Evolutionary conservation across 2,888 invertebrate species (phyloP).

Genomic region (Conops quadrifasciatus): DNA sequence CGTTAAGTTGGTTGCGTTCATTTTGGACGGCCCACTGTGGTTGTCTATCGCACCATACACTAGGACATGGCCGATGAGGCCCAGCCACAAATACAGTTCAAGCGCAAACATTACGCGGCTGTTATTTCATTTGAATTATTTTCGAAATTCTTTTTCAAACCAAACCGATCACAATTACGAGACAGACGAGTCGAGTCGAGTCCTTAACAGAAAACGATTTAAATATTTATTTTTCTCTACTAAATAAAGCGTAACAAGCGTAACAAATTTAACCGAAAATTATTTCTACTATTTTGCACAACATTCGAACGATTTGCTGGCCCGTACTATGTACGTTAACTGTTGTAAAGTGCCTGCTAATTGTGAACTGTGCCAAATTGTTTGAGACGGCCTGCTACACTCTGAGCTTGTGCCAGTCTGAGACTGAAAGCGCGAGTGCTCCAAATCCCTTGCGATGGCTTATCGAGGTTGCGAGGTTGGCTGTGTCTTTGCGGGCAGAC

Average conservation of each 20-base stretch:
- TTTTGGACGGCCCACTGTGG: conserved; percentile 47
- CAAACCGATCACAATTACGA: too few species aligned
- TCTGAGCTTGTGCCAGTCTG: background rate
- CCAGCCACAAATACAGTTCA: conserved; percentile 17
- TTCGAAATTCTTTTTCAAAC: too few species aligned
- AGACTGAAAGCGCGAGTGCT: conserved; percentile 25
- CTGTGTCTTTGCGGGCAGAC: conserved; percentile 49
- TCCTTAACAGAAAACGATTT: too few species aligned
- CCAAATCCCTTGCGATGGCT: background rate
- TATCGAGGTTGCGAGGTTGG: background rate
- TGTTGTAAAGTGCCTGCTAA: background rate
- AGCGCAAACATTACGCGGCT: conserved; percentile 1
- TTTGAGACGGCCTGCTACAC: background rate
- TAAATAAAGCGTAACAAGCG: too few species aligned
- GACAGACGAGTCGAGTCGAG: too few species aligned
- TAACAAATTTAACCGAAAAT: too few species aligned
- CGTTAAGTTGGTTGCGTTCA: conserved; percentile 38
- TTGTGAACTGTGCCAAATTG: background rate
- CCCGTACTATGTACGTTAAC: too few species aligned
- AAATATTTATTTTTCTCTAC: background rate
- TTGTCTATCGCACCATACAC: conserved; percentile 51
- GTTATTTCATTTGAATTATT: too few species aligned
- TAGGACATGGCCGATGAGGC: conserved; percentile 4
- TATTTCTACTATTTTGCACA: too few species aligned
- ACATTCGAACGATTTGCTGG: too few species aligned